A percentile compares a stretch with the other conserved stretches of the same genome.
Conservation (phyloP, 2,113 vertebrate genomes). For the Paradoxurus hermaphroditus region DNA sequence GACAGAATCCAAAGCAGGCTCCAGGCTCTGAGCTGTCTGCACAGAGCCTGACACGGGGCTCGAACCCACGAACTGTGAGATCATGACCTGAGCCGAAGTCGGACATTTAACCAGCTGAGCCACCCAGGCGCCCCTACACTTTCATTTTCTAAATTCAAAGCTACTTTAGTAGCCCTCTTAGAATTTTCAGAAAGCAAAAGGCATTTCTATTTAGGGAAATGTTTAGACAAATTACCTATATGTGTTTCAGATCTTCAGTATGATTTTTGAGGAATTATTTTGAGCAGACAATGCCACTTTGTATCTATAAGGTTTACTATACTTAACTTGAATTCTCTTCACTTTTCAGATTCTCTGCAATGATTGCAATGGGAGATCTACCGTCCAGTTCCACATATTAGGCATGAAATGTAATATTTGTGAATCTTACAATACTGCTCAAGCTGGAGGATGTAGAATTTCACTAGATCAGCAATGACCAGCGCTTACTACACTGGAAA, state of each 20-base stretch:
- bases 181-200: conserved; percentile 27
- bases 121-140: no score
- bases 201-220: not conserved
- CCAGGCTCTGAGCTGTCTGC: no score
- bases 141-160: conserved; percentile 51
- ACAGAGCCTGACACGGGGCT: no score
- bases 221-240: not conserved
- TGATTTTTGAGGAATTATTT: conserved; percentile 7
- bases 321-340: conserved; percentile 19
- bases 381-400: conserved; percentile 92
- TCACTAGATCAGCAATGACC: conserved; percentile 74
- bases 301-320: not conserved
- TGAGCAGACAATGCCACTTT: not conserved
- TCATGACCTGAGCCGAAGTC: no score
- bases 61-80: no score
- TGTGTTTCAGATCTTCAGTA: not conserved
- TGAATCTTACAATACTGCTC: conserved; percentile 94
- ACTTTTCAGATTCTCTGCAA: conserved; percentile 92
- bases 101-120: no score
- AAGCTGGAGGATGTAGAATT: conserved; percentile 85
- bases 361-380: conserved; percentile 91
- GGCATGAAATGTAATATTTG: conserved; percentile 95
- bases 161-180: not conserved
- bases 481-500: fast-evolving
- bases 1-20: no score